These are phyloP conservation scores for Bostrychus sinensis DNA, from an alignment of 2,113 vertebrate species.

Conservation along the genomic window DNA sequence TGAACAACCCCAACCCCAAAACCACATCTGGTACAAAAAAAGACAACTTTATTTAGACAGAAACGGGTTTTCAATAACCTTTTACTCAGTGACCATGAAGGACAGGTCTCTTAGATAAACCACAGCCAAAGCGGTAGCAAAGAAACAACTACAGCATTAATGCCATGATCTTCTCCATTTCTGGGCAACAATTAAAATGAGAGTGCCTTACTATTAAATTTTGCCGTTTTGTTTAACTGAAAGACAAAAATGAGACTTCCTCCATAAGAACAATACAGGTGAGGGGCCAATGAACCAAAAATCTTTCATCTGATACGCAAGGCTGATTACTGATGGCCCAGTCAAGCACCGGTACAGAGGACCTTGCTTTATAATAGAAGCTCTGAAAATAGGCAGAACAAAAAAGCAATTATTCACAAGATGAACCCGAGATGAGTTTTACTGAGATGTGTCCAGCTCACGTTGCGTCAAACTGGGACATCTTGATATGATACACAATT, in stretches of 20 bases:
- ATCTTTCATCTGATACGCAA: constrained; percentile 2
- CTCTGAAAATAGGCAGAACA: neutral
- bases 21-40: too few relatives aligned
- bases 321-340: neutral
- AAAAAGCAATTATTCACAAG: constrained; percentile 5
- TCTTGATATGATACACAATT: neutral
- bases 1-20: too few relatives aligned
- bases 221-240: neutral
- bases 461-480: constrained; percentile 12
- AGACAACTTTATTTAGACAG: too few relatives aligned
- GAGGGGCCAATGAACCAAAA: neutral
- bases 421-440: constrained; percentile 1
- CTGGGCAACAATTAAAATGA: too few relatives aligned
- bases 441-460: neutral
- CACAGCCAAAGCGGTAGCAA: too few relatives aligned
- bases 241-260: neutral
- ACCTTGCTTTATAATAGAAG: neutral
- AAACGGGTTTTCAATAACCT: too few relatives aligned
- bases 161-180: neutral
- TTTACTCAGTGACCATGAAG: too few relatives aligned
- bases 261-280: neutral
- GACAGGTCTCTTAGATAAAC: too few relatives aligned
- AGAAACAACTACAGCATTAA: neutral
- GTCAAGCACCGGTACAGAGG: neutral
- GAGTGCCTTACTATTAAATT: neutral